Conservation (phyloP, 2,797 vertebrate species). For the Spinibarbus caldwelli region DNA sequence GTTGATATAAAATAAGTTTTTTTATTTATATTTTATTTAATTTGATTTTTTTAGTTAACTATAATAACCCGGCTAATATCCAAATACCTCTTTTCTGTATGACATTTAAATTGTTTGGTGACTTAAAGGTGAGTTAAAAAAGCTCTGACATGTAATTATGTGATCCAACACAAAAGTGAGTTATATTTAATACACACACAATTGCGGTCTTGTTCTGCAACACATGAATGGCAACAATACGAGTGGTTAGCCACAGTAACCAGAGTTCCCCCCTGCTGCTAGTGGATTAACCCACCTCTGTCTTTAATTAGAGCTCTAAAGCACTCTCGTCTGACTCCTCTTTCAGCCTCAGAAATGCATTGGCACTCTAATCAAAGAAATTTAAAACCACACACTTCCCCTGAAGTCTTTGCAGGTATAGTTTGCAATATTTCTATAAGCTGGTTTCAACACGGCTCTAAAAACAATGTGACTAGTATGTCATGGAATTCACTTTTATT, state of each 20-base stretch:
- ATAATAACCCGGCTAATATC: not conserved
- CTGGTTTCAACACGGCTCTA: not conserved
- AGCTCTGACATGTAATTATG: not conserved
- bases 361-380: constrained; percentile 35
- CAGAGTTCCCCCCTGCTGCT: constrained; percentile 58
- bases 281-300: constrained; percentile 67
- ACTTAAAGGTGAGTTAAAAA: not conserved
- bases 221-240: constrained; percentile 49
- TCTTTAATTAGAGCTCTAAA: constrained; percentile 70
- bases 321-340: constrained; percentile 58
- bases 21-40: too few species aligned
- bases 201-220: constrained; percentile 31
- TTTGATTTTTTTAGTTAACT: not conserved
- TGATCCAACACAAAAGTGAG: not conserved
- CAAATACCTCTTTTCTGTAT: not conserved
- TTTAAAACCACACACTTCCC: constrained; percentile 29
- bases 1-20: not conserved
- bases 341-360: constrained; percentile 48
- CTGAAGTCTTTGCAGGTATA: constrained; percentile 30
- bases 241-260: constrained; percentile 63
- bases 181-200: constrained; percentile 26
- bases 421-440: constrained; percentile 8
- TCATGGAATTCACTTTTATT: not conserved
- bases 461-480: not conserved
- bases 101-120: not conserved